Base-by-base conservation (phyloP, 2,888 invertebrate species). In the Muschampia plurimacula region DNA sequence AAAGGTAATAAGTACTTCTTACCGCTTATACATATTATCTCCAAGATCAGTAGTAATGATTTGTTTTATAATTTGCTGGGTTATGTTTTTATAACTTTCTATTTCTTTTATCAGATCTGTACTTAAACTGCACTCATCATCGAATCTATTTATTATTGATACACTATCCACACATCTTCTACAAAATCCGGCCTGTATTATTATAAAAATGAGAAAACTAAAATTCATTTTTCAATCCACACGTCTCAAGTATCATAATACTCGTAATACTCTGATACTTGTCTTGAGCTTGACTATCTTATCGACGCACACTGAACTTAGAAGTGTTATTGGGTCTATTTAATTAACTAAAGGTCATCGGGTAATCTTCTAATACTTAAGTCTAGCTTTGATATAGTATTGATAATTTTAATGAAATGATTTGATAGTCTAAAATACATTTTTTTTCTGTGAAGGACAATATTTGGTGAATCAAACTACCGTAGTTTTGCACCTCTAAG, bases 21-120 rank as follows among this genome's bases (percentile, higher is more conserved):
- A 92, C 92, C 87, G 91, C 7, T 89, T 79, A 84, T 95, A 96
- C n/a, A 95, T 95, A 62, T 84, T 84, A 2, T 89, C 88, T 79
- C 95, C 94, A 72, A 90, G 92, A 2, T 84, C 81, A 10, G 95
- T 95, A 60, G 82, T 79, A 1, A 84, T 81, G 12, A 95, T 88
- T 69, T 90, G 86, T 8, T 91, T 79, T 73, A 95, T 87, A 71
- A 96, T 96, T 69, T 75, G 79, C 55, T 91, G 81, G 0, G 95
- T 95, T 8, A 90, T 80, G 72, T 90, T 86, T 78, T 90, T 84
- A 79, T 96, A 96, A 2, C 94, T 89, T 15, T 89, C 87, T 76
- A 97, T 96, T 91, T 96, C 96, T 13, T 88, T 75, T 0, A 83
- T 67, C 44, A 87, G 72, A 2, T 44, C 32, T 15, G 10, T 9